Evolutionary conservation across 2,888 invertebrate species (phyloP).

Genomic region (Rhagophthalmus giganteus): DNA sequence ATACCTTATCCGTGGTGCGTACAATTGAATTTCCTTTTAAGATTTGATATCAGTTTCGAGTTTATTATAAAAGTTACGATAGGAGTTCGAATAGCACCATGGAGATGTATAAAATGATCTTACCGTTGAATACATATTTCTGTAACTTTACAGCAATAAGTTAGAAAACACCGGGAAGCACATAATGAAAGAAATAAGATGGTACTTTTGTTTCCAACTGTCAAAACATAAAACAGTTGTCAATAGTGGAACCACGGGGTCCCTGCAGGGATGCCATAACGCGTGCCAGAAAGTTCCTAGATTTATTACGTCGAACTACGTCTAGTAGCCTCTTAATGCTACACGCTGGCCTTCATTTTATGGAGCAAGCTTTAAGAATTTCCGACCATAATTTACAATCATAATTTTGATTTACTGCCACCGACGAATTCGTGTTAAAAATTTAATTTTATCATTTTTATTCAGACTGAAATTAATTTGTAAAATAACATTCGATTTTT

Average conservation of each 20-base stretch:
- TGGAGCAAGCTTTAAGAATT: constrained; percentile 32
- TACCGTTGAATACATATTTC: constrained; percentile 33
- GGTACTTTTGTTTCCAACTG: constrained; percentile 45
- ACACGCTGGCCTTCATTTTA: constrained; percentile 41
- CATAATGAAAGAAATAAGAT: constrained; percentile 34
- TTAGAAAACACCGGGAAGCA: constrained; percentile 30
- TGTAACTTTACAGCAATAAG: constrained; percentile 40
- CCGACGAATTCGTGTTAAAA: too few species aligned
- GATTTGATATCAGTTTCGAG: too few species aligned
- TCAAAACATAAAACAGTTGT: constrained; percentile 49
- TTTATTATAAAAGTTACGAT: too few species aligned
- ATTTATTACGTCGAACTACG: constrained; percentile 38
- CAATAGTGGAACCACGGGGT: constrained; percentile 40
- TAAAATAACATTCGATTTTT: too few species aligned
- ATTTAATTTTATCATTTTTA: too few species aligned
- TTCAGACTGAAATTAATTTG: too few species aligned
- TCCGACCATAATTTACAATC: constrained; percentile 13
- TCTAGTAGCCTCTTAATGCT: constrained; percentile 26
- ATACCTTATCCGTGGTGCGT: too few species aligned
- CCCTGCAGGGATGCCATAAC: constrained; percentile 42
- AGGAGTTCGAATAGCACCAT: constrained; percentile 36
- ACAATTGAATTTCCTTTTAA: too few species aligned
- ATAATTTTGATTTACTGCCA: not conserved
- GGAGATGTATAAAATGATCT: constrained; percentile 38
- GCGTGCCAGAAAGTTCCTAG: constrained; percentile 44